Evolutionary conservation across 2,113 vertebrate species (phyloP), one percentile per base, ranked within the genome.

Genomic region (Etheostoma spectabile): DNA sequence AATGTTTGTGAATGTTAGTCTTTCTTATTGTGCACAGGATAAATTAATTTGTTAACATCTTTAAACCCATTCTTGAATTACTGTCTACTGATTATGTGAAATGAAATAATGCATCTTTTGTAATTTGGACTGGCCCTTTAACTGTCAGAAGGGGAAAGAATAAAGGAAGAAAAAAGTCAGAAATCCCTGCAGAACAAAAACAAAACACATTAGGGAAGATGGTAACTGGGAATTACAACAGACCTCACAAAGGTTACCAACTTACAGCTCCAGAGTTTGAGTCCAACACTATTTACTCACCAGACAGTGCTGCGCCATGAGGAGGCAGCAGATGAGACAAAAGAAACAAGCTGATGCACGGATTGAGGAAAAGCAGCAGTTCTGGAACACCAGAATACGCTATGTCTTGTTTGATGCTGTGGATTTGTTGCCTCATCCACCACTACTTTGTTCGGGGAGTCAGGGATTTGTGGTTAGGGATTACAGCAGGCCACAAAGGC

Each of bases 401-500:
- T 45, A 67, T 62, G 71, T 80, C 85, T 84, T 71, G 74, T 92
- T 88, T 91, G 89, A 93, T 92, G 83, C 81, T 89, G 81, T 67
- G 85, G 79, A 90, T 86, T 81, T 89, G 83, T 92, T 92, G 88
- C 92, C 89, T 92, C 90, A 91, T 93, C 88, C 79, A 82, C 71
- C 72, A 77, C 76, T 80, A 84, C 92, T 90, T 86, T 87, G 89
- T 82, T 79, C 74, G 59, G 86, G 88, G 86, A 89, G 65, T 88
- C 72, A 16, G 92, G 89, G 89, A 92, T 92, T 88, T 87, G 63
- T 73, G 86, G 84, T 79, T 75, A 72, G 89, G 82, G 89, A 92
- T 82, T 89, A 85, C 85, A 87, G 88, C 71, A n/a, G 90, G 79
- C 81, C 87, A 79, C 86, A 86, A 85, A 87, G 67, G 88, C 89